Conservation (phyloP, 2,113 vertebrate genomes). For the Actenoides lindsayi region DNA sequence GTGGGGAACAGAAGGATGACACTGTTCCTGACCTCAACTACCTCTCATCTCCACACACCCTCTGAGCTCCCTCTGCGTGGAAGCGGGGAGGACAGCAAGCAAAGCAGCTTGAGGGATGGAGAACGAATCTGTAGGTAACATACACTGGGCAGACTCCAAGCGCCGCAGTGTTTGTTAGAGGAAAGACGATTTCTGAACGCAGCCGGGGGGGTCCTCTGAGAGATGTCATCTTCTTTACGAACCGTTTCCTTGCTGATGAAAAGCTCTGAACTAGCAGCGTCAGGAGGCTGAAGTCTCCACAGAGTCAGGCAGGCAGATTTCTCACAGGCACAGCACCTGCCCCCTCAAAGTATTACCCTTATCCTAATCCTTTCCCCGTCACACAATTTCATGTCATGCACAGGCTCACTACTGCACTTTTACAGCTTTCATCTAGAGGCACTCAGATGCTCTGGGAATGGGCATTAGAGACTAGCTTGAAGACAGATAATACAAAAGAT, state of each 20-base stretch:
- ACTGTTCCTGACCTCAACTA: neutral
- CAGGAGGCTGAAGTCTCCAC: neutral
- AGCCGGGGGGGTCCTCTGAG: neutral
- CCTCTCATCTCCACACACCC: neutral
- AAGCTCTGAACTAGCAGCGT: neutral
- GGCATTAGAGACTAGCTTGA: conserved; percentile 41
- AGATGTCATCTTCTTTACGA: neutral
- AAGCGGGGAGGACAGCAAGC: neutral
- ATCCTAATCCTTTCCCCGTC: conserved; percentile 2
- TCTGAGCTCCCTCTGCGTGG: neutral
- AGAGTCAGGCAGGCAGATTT: neutral
- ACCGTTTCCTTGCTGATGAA: neutral
- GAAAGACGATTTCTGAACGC: neutral
- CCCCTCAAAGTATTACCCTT: neutral
- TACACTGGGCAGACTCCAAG: neutral
- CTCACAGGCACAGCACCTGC: neutral
- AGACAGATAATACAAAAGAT: conserved; percentile 34
- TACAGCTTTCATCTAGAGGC: conserved; percentile 35
- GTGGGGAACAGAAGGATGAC: neutral
- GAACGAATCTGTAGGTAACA: neutral
- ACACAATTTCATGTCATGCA: neutral
- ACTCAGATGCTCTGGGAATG: conserved; percentile 33
- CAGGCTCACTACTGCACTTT: conserved; percentile 1
- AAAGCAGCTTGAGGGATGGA: neutral
- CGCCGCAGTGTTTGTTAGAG: neutral